Conservation (phyloP, 2,113 vertebrate species). For the Upupa epops region DNA sequence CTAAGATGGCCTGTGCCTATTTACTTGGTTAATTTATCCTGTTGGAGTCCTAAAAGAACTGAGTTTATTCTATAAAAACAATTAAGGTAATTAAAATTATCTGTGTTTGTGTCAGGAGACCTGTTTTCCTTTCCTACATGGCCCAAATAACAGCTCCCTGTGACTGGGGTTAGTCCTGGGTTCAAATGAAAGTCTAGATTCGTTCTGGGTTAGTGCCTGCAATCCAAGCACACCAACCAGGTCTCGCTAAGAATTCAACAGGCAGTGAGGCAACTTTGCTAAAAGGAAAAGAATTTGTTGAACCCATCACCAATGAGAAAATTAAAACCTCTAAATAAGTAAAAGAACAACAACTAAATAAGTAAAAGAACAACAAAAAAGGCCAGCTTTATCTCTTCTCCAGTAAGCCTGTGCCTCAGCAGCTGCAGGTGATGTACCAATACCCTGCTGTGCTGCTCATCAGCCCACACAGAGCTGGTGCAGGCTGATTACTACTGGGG, state of each 20-base stretch:
- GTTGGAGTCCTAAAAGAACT: not conserved
- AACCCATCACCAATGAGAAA: no score
- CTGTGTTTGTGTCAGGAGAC: not conserved
- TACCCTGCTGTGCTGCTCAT: not conserved
- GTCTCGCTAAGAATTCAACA: no score
- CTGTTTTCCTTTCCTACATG: not conserved
- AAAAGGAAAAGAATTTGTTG: no score
- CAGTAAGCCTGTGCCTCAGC: not conserved
- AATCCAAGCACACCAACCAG: no score
- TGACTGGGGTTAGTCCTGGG: no score
- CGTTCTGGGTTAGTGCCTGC: no score
- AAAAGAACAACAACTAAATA: no score
- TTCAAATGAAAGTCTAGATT: no score
- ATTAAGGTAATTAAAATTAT: slow-evolving; percentile 24
- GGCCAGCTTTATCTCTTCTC: not conserved
- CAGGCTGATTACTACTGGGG: not conserved
- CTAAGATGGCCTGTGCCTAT: not conserved
- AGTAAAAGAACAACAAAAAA: no score
- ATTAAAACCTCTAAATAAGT: no score
- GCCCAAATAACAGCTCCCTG: not conserved
- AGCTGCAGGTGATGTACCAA: not conserved
- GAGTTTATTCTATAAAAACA: not conserved
- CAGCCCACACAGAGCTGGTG: not conserved
- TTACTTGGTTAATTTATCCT: not conserved
- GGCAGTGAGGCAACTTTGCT: no score